Percentiles rank a stretch among this genome's conserved stretches.
phyloP scores from a whole-genome alignment of 2,797 vertebrate species.

The Platyrinchus mystaceus region DNA sequence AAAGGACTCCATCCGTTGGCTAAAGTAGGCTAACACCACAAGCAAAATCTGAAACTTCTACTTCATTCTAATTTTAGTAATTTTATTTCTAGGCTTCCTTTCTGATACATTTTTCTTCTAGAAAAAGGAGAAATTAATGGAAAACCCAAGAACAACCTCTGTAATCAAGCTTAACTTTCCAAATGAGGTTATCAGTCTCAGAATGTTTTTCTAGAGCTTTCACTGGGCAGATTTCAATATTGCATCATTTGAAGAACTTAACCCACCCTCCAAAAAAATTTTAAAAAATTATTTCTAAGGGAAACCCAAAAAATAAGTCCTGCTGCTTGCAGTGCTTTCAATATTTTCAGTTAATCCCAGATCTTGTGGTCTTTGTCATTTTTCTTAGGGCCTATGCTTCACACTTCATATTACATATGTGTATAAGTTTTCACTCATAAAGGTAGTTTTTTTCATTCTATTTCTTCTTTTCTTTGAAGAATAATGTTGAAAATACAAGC shows the following conservation, averaged over 20 bases:
- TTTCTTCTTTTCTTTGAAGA: not conserved
- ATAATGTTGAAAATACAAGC: not conserved
- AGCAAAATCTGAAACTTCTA: not conserved
- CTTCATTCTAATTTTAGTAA: not conserved
- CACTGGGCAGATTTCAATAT: not conserved
- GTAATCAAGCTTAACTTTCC: not conserved
- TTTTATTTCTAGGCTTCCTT: not conserved
- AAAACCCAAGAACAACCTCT: not conserved
- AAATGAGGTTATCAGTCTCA: not conserved
- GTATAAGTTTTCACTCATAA: not conserved
- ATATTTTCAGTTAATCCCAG: not conserved
- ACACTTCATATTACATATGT: fast-evolving
- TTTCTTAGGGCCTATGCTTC: not conserved
- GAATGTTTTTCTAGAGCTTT: not conserved
- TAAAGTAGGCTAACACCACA: not conserved
- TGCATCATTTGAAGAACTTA: not conserved
- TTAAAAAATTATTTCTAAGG: not conserved
- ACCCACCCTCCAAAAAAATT: not conserved
- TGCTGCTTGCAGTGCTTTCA: not conserved
- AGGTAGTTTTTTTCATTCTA: not conserved
- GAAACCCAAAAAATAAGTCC: not conserved
- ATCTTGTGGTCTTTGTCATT: not conserved
- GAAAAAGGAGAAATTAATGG: not conserved
- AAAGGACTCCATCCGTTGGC: not conserved
- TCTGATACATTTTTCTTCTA: not conserved